Conservation (phyloP, 53 echinoderm and acorn worm species). For the Arbacia lixula region DNA sequence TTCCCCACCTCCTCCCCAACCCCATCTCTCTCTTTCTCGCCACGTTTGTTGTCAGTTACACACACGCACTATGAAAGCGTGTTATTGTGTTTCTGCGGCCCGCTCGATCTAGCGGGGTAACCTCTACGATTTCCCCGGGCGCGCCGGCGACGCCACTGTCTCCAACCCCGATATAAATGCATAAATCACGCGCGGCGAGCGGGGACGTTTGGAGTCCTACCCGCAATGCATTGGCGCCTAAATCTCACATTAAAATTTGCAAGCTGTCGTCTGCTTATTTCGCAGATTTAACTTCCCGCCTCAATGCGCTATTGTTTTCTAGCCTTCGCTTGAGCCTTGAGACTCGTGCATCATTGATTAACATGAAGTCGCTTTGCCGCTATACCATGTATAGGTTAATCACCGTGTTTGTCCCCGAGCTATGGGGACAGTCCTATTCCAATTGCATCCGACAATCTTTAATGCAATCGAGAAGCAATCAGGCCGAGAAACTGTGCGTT, state of each 20-base stretch:
- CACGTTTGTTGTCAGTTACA: no score
- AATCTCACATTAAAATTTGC: constrained; percentile 41
- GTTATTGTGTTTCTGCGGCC: constrained; percentile 1
- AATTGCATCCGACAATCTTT: no score
- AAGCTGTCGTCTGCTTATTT: constrained; percentile 42
- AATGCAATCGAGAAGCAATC: no score
- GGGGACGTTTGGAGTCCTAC: constrained; percentile 41
- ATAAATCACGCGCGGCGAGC: constrained; percentile 33
- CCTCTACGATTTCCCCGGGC: constrained; percentile 53
- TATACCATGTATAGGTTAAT: no score
- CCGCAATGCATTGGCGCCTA: constrained; percentile 33
- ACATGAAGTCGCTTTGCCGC: no score
- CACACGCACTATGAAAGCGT: no score
- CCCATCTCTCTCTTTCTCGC: no score
- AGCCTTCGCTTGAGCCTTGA: constrained; percentile 6
- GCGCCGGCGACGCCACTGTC: constrained; percentile 53
- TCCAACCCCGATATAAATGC: constrained; percentile 35
- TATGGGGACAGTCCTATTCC: no score
- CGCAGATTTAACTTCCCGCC: constrained; percentile 24
- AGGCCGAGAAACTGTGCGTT: no score
- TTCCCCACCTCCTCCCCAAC: no score
- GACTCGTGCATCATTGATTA: no score
- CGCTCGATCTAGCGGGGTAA: constrained; percentile 19
- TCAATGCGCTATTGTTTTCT: constrained; percentile 21
- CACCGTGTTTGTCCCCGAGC: no score